Percentiles rank a stretch among this genome's conserved stretches.
These are phyloP conservation scores for Acanthornis magna DNA, from an alignment of 2,797 vertebrate species.

Conservation along the genomic window DNA sequence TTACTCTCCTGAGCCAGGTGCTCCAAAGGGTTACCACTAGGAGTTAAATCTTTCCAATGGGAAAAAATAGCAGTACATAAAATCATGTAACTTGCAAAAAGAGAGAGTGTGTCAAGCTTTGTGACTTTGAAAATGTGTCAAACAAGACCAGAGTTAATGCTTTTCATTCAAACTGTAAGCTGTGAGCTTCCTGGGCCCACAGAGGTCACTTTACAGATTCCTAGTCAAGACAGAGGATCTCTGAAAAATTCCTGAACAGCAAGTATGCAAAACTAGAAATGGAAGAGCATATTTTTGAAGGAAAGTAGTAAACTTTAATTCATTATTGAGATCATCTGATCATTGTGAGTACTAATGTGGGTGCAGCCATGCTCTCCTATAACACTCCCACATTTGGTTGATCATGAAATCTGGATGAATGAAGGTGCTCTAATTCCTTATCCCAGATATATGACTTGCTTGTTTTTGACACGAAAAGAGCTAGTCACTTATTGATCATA, in stretches of 20 bases:
- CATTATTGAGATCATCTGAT: neutral
- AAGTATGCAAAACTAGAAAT: neutral
- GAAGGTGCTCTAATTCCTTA: neutral
- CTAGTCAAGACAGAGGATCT: neutral
- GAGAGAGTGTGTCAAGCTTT: neutral
- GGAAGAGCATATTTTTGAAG: neutral
- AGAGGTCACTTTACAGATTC: neutral
- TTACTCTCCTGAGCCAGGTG: constrained; percentile 1
- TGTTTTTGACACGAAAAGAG: neutral
- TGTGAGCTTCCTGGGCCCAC: neutral
- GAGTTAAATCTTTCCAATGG: neutral
- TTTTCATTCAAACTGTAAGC: neutral
- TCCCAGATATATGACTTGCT: neutral
- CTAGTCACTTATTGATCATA: neutral
- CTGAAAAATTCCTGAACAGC: neutral
- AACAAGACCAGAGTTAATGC: neutral
- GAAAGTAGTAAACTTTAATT: neutral
- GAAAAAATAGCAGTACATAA: neutral
- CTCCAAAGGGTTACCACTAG: neutral
- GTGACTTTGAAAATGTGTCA: neutral
- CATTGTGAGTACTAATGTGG: neutral
- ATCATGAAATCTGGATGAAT: neutral
- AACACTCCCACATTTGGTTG: neutral
- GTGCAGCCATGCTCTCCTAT: accelerated
- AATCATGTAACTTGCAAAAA: neutral